Evolutionary conservation across 1,140 invertebrate species (phyloP).

Genomic region (Coenobita brevimanus): DNA sequence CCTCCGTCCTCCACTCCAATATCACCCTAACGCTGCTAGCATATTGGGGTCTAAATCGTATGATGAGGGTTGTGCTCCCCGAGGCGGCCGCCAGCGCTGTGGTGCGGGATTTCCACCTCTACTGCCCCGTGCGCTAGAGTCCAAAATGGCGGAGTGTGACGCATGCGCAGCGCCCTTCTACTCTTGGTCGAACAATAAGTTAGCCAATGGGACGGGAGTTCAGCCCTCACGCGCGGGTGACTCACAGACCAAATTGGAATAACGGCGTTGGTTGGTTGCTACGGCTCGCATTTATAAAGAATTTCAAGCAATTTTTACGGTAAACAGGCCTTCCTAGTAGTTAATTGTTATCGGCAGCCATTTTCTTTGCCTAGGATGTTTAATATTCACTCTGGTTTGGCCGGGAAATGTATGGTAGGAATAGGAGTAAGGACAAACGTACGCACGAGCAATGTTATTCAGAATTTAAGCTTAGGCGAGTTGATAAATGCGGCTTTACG

Average conservation of each 20-base stretch:
- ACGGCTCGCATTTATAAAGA: too few relatives aligned
- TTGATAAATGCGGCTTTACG: too few relatives aligned
- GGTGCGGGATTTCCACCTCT: slow-evolving; percentile 42
- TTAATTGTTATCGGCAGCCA: too few relatives aligned
- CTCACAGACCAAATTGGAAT: slow-evolving; percentile 66
- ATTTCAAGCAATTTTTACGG: too few relatives aligned
- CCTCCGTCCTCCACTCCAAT: slow-evolving; percentile 55
- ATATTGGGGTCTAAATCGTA: slow-evolving; percentile 33
- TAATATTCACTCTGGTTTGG: too few relatives aligned
- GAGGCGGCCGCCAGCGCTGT: slow-evolving; percentile 25
- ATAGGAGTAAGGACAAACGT: too few relatives aligned
- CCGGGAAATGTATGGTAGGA: too few relatives aligned
- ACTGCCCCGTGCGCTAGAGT: slow-evolving; percentile 25
- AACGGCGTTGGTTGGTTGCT: slow-evolving; percentile 64
- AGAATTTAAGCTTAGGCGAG: too few relatives aligned
- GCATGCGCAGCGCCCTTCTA: slow-evolving; percentile 49
- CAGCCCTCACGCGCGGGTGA: slow-evolving; percentile 65
- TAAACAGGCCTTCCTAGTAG: too few relatives aligned
- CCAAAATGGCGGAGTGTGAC: slow-evolving; percentile 30
- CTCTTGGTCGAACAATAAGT: slow-evolving; percentile 64
- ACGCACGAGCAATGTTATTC: too few relatives aligned
- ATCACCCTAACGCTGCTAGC: slow-evolving; percentile 36
- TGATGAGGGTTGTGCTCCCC: slow-evolving; percentile 54
- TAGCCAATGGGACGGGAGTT: slow-evolving; percentile 66
- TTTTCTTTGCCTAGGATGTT: too few relatives aligned